Evolutionary conservation across 2,113 vertebrate species (phyloP).

Genomic region (Burhinus oedicnemus): DNA sequence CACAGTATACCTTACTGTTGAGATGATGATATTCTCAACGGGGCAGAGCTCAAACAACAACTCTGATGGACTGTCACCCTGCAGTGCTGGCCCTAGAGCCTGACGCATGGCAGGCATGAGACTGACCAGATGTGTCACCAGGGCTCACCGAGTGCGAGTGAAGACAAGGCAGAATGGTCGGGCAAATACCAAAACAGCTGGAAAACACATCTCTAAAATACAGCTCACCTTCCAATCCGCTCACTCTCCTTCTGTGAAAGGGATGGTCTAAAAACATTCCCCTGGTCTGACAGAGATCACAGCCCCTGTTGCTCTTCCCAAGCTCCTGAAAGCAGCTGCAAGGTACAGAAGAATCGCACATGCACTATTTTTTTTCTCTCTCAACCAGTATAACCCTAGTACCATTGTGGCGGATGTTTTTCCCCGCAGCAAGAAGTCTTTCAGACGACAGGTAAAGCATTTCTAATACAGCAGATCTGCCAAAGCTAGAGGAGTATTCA

Average conservation of each 20-base stretch:
- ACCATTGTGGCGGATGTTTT: not conserved
- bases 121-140: not conserved
- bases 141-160: rapidly evolving
- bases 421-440: not conserved
- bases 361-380: not conserved
- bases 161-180: not conserved
- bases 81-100: not conserved
- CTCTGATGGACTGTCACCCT: not conserved
- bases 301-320: not conserved
- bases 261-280: not conserved
- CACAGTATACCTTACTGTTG: not conserved
- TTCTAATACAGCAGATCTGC: not conserved
- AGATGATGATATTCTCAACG: not conserved
- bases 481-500: not conserved
- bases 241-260: not conserved
- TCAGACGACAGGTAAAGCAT: not conserved
- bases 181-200: not conserved
- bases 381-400: not conserved
- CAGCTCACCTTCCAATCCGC: rapidly evolving
- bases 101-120: rapidly evolving
- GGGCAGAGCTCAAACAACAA: not conserved
- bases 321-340: not conserved
- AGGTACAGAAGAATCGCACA: not conserved
- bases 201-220: not conserved
- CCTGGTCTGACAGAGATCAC: not conserved